Base-by-base conservation (phyloP, 2,888 invertebrate genomes). In the Drosophila stalkeri region DNA sequence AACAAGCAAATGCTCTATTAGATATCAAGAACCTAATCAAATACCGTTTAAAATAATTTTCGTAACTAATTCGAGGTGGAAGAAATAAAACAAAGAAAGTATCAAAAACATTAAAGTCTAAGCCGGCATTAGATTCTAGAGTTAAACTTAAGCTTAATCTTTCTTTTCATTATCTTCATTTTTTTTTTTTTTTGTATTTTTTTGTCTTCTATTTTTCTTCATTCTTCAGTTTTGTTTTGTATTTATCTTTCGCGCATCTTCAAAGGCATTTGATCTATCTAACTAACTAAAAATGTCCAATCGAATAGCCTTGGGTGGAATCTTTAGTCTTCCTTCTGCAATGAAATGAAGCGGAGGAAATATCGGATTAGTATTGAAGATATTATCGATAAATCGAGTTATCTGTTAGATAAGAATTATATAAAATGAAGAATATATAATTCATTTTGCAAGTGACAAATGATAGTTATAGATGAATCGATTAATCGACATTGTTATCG, bases 101-200 rank as follows among this genome's bases (percentile, higher is more conserved):
- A 39, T 18, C 56, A 69, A 64, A 62, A 80, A 61, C 55, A 69
- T 79, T 85, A 81, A 80, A 78, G 90, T 88, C 87, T 89, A 84
- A 85, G 89, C 89, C 90, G 82, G 90, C 91, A 91, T 90, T 88
- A 89, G 87, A 91, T 91, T 78, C 79, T 78, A 79, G 70, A 85
- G 75, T 67, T 80, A 16, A 82, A 68, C 72, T 79, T 77, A 66
- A 57, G 18, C 44, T 74, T 67, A 67, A 62, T 12, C 33, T 51
- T 68, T 76, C 18, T 49, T 33, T 23, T 54, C 12, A 8, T 31
- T 39, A 59, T 43, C n/a, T 5, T 61, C 37, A 57, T 64, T 57
- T 60, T 62, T 20, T 46, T 7, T 14, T 14, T 14, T 23, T 7
- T 7, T 44, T 23, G n/a, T 44, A 12, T 59, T 63, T 61, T 68